These are phyloP conservation scores for Leptinotarsa haldemani DNA, from an alignment of 2,888 invertebrate genomes.

Conservation along the genomic window DNA sequence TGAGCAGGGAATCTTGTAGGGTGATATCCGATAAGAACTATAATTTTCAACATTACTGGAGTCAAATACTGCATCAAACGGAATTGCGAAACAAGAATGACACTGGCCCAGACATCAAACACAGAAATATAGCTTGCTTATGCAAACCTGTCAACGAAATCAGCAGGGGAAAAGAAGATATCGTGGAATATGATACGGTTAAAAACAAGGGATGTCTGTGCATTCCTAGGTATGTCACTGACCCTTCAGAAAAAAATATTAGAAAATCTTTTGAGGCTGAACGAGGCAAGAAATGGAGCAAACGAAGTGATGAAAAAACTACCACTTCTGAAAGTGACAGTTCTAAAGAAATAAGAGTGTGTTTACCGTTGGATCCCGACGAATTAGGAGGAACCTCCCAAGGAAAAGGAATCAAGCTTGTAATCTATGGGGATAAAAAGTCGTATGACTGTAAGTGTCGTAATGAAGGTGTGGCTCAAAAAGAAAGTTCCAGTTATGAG, in stretches of 20 bases:
- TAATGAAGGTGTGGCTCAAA: background rate
- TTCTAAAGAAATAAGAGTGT: constrained; percentile 13
- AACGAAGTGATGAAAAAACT: background rate
- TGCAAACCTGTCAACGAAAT: background rate
- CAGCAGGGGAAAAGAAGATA: background rate
- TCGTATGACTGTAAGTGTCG: constrained; percentile 2
- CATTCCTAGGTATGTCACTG: background rate
- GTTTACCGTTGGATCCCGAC: constrained; percentile 13
- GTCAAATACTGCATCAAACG: background rate
- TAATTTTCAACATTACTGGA: constrained; percentile 5
- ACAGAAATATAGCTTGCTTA: constrained; percentile 5
- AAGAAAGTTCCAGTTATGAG: constrained; percentile 11
- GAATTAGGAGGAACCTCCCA: background rate
- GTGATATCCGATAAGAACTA: background rate
- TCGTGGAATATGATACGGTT: background rate
- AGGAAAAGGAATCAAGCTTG: constrained; percentile 16
- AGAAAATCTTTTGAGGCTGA: background rate
- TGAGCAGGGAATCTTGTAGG: background rate
- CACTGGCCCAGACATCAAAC: background rate
- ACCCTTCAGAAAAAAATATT: background rate
- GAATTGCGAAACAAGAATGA: background rate
- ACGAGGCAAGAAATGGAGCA: background rate
- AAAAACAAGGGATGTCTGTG: constrained; percentile 13
- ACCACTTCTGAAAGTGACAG: background rate
- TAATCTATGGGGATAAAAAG: constrained; percentile 19